Evolutionary conservation across 2,888 invertebrate species (phyloP).

Genomic region (Leptopilina syphax): DNA sequence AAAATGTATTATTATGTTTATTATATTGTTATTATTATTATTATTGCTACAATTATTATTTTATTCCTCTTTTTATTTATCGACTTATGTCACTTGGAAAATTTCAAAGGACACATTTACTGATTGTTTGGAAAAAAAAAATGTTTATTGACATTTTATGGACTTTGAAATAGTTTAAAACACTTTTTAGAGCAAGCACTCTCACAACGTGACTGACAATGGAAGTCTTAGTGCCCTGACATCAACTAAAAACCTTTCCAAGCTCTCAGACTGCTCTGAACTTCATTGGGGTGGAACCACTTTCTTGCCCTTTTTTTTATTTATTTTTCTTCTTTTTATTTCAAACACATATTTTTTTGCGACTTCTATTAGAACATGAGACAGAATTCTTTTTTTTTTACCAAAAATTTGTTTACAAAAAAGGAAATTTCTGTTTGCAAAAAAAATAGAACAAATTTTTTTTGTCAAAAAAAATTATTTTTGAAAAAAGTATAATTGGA

Average conservation of each 20-base stretch:
- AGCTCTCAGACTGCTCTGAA: constrained; percentile 19
- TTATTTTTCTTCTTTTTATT: constrained; percentile 9
- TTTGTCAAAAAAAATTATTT: too few species aligned
- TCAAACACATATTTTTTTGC: neutral
- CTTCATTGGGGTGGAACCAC: constrained; percentile 23
- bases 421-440: too few species aligned
- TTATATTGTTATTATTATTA: too few species aligned
- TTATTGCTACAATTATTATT: too few species aligned
- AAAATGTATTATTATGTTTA: too few species aligned
- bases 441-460: too few species aligned
- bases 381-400: neutral
- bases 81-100: neutral
- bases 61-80: too few species aligned
- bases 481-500: too few species aligned
- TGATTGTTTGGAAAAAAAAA: neutral
- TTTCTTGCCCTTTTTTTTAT: constrained; percentile 21
- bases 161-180: neutral
- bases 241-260: constrained; percentile 21
- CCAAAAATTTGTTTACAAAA: neutral
- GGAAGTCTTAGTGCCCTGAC: neutral
- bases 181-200: neutral
- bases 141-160: neutral
- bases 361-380: neutral
- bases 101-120: too few species aligned
- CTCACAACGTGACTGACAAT: constrained; percentile 15